phyloP scores from a whole-genome alignment of 2,888 invertebrate species.

The Plutella xylostella region DNA sequence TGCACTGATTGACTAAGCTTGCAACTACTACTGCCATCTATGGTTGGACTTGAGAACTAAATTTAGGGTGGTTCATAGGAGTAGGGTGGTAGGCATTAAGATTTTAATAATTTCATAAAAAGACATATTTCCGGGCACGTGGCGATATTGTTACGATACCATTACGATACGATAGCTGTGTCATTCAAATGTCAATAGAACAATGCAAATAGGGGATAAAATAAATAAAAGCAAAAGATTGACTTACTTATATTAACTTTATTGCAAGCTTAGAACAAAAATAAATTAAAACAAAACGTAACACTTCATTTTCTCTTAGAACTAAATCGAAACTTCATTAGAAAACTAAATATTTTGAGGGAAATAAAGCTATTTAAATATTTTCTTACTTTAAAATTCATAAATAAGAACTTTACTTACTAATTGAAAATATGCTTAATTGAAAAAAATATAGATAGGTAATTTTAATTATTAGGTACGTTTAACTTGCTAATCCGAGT shows the following conservation, averaged over 20 bases:
- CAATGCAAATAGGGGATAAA: not conserved
- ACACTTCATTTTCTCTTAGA: constrained; percentile 35
- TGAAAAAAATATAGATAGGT: constrained; percentile 15
- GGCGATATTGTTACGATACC: constrained; percentile 26
- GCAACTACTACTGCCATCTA: constrained; percentile 39
- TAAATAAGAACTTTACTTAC: too few species aligned
- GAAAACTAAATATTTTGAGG: too few species aligned
- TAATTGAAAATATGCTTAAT: constrained; percentile 13
- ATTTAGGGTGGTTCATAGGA: constrained; percentile 6
- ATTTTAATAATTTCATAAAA: too few species aligned
- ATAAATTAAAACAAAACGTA: not conserved
- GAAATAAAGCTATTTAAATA: too few species aligned
- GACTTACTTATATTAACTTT: not conserved
- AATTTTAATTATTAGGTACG: not conserved
- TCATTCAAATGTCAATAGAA: not conserved
- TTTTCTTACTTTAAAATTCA: too few species aligned
- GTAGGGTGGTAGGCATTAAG: too few species aligned
- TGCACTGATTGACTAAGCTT: too few species aligned
- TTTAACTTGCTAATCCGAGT: constrained; percentile 35
- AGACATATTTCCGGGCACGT: constrained; percentile 61
- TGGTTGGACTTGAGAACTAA: constrained; percentile 6
- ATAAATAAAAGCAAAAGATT: not conserved
- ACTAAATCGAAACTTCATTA: constrained; percentile 41
- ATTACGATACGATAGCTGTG: constrained; percentile 19
- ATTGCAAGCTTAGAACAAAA: constrained; percentile 3